A percentile compares a stretch with the other conserved stretches of the same genome.
Evolutionary conservation across 2,888 invertebrate species (phyloP).

Genomic region (Gryllus longicercus): DNA sequence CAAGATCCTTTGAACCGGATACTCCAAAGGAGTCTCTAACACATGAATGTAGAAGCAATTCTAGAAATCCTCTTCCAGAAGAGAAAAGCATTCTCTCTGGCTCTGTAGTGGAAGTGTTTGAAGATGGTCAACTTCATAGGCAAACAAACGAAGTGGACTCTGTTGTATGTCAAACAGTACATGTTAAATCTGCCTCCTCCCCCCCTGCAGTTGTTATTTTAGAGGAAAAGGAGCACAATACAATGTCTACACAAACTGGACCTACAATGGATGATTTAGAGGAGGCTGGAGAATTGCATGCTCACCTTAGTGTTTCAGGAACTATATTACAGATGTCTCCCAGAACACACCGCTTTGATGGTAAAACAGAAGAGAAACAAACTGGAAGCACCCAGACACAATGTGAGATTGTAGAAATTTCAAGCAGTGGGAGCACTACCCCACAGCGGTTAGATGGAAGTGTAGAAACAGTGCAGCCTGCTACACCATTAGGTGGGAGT

Average conservation of each 20-base stretch:
- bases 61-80: background rate
- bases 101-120: background rate
- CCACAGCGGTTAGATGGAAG: constrained; percentile 46
- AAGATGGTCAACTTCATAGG: background rate
- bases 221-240: constrained; percentile 32
- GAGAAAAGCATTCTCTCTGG: background rate
- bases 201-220: constrained; percentile 32
- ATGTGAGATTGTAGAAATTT: constrained; percentile 36
- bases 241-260: constrained; percentile 32
- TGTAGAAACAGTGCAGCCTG: constrained; percentile 41
- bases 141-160: constrained; percentile 57
- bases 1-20: background rate
- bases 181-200: constrained; percentile 20
- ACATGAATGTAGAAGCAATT: background rate
- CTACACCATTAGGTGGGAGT: constrained; percentile 45
- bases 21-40: background rate
- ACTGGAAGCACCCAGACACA: constrained; percentile 26
- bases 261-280: constrained; percentile 32
- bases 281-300: constrained; percentile 25
- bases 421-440: constrained; percentile 49
- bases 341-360: background rate
- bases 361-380: constrained; percentile 27
- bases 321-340: too few species aligned
- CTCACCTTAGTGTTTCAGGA: background rate
- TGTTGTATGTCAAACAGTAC: constrained; percentile 57